Conservation (phyloP, 2,113 vertebrate genomes). For the Uria aalge region DNA sequence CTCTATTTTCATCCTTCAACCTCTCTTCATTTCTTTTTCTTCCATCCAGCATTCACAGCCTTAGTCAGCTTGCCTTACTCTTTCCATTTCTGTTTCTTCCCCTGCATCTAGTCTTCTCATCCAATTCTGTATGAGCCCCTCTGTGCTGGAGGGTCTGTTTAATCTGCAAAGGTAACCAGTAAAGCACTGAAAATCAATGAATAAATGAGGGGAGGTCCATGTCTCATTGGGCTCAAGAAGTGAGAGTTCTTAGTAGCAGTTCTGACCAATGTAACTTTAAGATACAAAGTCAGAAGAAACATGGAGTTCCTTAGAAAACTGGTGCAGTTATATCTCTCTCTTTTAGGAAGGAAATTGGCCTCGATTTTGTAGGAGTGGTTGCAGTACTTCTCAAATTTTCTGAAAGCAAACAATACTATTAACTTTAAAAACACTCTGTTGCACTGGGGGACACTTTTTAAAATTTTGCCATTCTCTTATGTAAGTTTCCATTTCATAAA, state of each 20-base stretch:
- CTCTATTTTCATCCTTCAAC: not conserved
- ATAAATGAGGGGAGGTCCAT: not conserved
- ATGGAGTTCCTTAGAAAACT: not conserved
- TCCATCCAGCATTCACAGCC: not conserved
- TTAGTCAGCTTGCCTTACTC: not conserved
- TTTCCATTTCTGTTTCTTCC: not conserved
- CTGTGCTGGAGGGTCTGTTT: not conserved
- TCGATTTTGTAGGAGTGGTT: not conserved
- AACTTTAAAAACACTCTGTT: not conserved
- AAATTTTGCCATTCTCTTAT: not conserved
- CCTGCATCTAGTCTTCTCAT: not conserved
- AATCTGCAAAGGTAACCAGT: not conserved
- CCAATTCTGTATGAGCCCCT: not conserved
- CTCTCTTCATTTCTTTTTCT: not conserved
- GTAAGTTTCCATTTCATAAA: not conserved
- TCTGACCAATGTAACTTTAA: not conserved
- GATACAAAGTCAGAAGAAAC: not conserved
- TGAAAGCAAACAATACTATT: not conserved
- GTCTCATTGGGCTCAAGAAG: not conserved
- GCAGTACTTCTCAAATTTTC: not conserved
- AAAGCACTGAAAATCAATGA: not conserved
- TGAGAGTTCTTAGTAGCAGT: not conserved
- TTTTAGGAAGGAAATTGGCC: not conserved
- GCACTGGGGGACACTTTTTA: rapidly evolving
- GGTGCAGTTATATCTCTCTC: not conserved